phyloP scores from a whole-genome alignment of 2,113 vertebrate genomes.

The Trogon surrucura region DNA sequence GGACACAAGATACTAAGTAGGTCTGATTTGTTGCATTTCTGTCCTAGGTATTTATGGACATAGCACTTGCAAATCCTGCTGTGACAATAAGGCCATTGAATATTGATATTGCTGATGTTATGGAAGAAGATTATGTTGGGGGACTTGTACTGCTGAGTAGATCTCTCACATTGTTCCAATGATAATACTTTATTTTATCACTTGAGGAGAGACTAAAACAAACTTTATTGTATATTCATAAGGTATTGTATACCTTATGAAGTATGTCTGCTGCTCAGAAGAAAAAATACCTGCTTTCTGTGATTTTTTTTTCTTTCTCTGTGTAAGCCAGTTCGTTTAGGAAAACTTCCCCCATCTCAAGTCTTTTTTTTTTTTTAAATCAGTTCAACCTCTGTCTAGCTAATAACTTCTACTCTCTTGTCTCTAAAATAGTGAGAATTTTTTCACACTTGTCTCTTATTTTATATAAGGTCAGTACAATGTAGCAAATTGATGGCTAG shows the following conservation, averaged over 20 bases:
- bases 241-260: no score
- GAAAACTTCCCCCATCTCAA: background rate
- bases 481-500: background rate
- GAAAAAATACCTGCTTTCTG: background rate
- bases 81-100: background rate
- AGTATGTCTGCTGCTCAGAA: background rate
- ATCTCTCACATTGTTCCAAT: background rate
- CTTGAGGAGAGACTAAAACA: background rate
- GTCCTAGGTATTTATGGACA: background rate
- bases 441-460: background rate
- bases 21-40: background rate
- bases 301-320: background rate
- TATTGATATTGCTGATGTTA: background rate
- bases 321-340: background rate
- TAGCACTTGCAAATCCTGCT: background rate
- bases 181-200: background rate
- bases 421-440: background rate
- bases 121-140: background rate
- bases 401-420: background rate
- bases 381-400: background rate
- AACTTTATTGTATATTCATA: background rate
- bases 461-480: background rate
- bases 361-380: background rate
- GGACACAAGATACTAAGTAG: background rate
- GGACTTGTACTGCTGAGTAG: background rate